Base-by-base conservation (phyloP, 1,140 invertebrate genomes). In the Mercenaria mercenaria region DNA sequence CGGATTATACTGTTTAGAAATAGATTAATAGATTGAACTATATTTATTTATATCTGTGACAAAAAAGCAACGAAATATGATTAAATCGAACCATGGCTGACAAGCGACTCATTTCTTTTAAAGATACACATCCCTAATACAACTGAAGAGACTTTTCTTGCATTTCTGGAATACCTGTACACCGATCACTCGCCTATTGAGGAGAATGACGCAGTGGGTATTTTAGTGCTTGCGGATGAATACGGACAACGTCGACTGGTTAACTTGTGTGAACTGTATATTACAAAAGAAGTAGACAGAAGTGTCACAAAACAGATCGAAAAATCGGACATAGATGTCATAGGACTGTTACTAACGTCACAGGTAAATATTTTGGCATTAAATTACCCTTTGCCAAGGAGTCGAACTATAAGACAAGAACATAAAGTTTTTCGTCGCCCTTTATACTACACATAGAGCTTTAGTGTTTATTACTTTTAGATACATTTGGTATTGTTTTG, bases 111-210 rank as follows among this genome's bases (percentile, higher is more conserved):
- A n/a, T 47, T 47, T 59, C 11, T 23, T 56, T 76, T 91, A 15
- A 64, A 95, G 94, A 61, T 95, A 0, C 88, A 86, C 37, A 88
- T 95, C 52, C 88, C 90, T 4, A 89, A 93, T 67, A 88, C 91
- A 11, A 82, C 88, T 13, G 76, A 61, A 34, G 95, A 95, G 79
- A 91, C 90, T 43, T 95, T 95, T 86, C 74, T 93, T n/a, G 92
- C 94, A 32, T 77, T 95, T 23, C 74, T 95, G 56, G 94, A 95
- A 76, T 95, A 95, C 69, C 87, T 95, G 15, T 95, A 95, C 90
- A 94, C 95, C 3, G 95, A 95, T 69, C 95, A 95, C 43, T 93
- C 94, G 8, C 95, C 94, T 10, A 93, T 95, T 18, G 93, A 95
- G 43, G 93, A 94, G 1, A 91, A 83, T 26, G 93, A 95, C 56